A percentile compares a stretch with the other conserved stretches of the same genome.
Evolutionary conservation across 2,797 vertebrate genomes (phyloP).

Genomic region (Lateolabrax maculatus): DNA sequence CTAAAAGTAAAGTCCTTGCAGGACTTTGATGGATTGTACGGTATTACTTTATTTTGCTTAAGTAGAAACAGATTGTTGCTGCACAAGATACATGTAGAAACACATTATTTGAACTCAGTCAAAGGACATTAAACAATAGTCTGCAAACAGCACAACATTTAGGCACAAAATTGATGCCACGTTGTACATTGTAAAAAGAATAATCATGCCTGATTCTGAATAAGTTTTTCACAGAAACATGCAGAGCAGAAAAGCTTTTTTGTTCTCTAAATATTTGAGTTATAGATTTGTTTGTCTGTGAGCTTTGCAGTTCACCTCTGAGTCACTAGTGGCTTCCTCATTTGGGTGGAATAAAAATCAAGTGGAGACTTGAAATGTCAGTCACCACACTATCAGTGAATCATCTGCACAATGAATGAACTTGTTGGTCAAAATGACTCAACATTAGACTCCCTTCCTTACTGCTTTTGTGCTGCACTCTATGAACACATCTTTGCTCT

Average conservation of each 20-base stretch:
- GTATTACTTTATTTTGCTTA: not conserved
- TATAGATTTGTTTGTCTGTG: not conserved
- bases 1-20: not conserved
- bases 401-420: not conserved
- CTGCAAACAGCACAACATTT: not conserved
- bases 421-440: constrained; percentile 24
- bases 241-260: not conserved
- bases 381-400: not conserved
- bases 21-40: not conserved
- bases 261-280: not conserved
- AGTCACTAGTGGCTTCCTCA: not conserved
- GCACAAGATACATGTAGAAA: constrained; percentile 24
- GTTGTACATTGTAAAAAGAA: not conserved
- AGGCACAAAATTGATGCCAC: not conserved
- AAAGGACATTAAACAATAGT: constrained; percentile 17
- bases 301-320: not conserved
- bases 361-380: constrained; percentile 34
- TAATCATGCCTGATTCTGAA: not conserved
- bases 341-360: constrained; percentile 46
- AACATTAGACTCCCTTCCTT: not conserved
- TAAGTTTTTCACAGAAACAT: not conserved
- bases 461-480: constrained; percentile 4
- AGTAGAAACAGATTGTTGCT: constrained; percentile 49
- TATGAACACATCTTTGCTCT: not conserved
- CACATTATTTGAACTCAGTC: not conserved